Evolutionary conservation across 2,888 invertebrate genomes (phyloP), one percentile per base, ranked within the genome.

Genomic region (Andrena fulva): DNA sequence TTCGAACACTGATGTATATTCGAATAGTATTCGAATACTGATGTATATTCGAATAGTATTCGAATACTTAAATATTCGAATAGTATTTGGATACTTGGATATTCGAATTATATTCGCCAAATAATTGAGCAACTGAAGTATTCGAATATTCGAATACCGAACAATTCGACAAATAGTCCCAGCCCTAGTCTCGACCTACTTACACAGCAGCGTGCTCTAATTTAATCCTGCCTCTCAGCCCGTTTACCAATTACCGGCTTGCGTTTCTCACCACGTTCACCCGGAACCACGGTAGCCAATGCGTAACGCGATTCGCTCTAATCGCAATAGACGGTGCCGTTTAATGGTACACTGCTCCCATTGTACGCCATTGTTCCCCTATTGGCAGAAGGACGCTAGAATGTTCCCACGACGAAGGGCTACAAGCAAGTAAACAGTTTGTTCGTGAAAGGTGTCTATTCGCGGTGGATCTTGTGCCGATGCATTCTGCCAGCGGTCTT

Each of bases 381-480:
- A 12, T 31, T 10, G 64, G 2, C 33, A 7, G 12, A 27, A 77
- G 52, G 52, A 20, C 35, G 5, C 27, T 31, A 52, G 27, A 5
- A 33, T 42, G 67, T 85, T 86, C 85, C 77, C 85, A 86, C 80
- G 77, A 59, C 29, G 42, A 59, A n/a, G 24, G 24, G 62, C 20
- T 20, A 7, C 54, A 10, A 20, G 24, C 54, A 54, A 8, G 54
- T 24, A 54, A 54, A 54, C 54, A 24, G 7, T 24, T 24, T 24
- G 24, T 63, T 64, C 59, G 6, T 50, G 12, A 16, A n/a, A 33
- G 66, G 62, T 62, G 56, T 54, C n/a, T 56, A 81, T 81, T 54
- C 70, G 24, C 12, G n/a, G 24, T 12, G n/a, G 35, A 35, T 31
- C 66, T 68, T 66, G 62, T 16, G 27, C 29, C 64, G 83, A 56